Base-by-base conservation (phyloP, 2,113 vertebrate genomes). In the Sclerurus mexicanus region DNA sequence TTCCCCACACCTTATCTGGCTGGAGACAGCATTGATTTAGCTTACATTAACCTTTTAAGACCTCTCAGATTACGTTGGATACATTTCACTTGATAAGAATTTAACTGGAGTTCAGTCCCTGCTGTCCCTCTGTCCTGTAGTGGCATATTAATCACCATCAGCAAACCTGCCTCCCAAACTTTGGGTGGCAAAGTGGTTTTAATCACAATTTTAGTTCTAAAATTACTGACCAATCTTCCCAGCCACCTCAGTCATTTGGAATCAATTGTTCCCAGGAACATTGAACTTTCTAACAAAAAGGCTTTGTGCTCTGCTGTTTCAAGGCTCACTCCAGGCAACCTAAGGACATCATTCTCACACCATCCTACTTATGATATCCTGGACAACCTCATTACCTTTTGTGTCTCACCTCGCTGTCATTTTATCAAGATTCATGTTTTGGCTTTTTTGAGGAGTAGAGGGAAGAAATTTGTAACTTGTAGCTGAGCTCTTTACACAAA, bases 11-110 rank as follows among this genome's bases (percentile, higher is more conserved):
- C 72, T 91, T 90, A 72, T 97, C 82, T 39, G 74, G 91, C 88
- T 42, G 86, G 85, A 90, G 94, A 59, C 92, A 89, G 95, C 90
- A 90, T 90, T 97, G 95, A 97, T 97, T 97, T 95, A 93, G 94
- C 86, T 95, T 92, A 91, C 90, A 97, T 97, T 97, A 97, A 97
- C 95, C 97, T 97, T 96, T 96, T 76, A 92, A 79, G 94, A 96
- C 96, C 97, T 96, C 88, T 92, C 85, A 83, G 94, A 96, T 95
- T 90, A 72, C 1, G 3, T 79, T 67, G 94, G 95, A 92, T 96
- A 92, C 95, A 86, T 97, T 92, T 97, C 88, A 94, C 79, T 86
- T 88, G 94, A 84, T 94, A 95, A 95, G 90, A 85, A 90, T 35
- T 95, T 91, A 94, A 85, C 90, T 87, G 79, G 33, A 87, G 95